Evolutionary conservation across 2,888 invertebrate genomes (phyloP).

Genomic region (Rotaria sp.): DNA sequence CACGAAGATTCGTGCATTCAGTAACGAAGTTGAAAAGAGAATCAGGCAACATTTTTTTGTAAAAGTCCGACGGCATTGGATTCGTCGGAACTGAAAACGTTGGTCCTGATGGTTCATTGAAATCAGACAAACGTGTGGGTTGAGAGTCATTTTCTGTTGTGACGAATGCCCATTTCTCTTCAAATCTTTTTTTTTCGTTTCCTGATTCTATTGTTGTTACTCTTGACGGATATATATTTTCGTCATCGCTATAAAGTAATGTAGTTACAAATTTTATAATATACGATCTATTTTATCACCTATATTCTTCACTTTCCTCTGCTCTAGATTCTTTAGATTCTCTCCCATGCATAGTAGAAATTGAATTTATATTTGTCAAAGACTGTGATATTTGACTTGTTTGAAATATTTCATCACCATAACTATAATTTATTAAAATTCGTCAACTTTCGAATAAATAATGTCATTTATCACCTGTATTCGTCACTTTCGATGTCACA

Average conservation of each 20-base stretch:
- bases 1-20: neutral
- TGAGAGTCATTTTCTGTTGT: neutral
- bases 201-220: neutral
- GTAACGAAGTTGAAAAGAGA: neutral
- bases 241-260: neutral
- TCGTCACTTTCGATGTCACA: too few relatives aligned
- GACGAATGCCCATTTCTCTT: neutral
- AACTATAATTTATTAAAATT: too few relatives aligned
- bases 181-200: neutral
- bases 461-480: too few relatives aligned
- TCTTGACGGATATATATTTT: neutral
- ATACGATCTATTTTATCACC: neutral
- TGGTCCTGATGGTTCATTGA: neutral
- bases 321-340: neutral
- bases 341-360: too few relatives aligned
- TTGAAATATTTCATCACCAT: too few relatives aligned
- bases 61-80: neutral
- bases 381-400: too few relatives aligned
- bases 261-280: neutral
- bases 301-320: neutral
- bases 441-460: too few relatives aligned
- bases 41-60: neutral
- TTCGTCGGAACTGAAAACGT: neutral
- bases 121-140: neutral
- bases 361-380: too few relatives aligned